These are phyloP conservation scores for Proteles cristata DNA, from an alignment of 2,113 vertebrate species.

Conservation along the genomic window DNA sequence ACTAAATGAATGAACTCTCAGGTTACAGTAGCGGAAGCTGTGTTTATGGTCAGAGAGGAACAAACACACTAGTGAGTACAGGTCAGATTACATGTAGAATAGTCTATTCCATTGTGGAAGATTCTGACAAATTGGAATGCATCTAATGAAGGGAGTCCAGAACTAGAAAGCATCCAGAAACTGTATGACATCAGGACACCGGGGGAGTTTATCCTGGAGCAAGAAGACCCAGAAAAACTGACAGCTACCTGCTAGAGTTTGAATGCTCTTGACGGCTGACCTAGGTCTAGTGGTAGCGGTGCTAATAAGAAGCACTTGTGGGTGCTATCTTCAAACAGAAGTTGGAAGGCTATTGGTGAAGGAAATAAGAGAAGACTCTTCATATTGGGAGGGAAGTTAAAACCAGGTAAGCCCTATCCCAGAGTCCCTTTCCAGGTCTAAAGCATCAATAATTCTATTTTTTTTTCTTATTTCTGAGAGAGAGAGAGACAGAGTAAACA, in stretches of 20 bases:
- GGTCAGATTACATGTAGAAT: neutral
- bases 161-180: constrained; percentile 18
- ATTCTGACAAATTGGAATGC: neutral
- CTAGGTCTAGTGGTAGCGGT: neutral
- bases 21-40: neutral
- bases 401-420: neutral
- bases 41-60: neutral
- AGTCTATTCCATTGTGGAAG: neutral
- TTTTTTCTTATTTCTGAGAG: too few species aligned
- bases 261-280: neutral
- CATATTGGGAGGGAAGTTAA: neutral
- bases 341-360: neutral
- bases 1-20: constrained; percentile 8
- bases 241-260: neutral
- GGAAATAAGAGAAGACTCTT: neutral
- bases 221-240: neutral
- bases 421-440: neutral
- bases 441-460: neutral
- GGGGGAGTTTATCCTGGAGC: neutral
- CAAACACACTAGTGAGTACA: neutral
- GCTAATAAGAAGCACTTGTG: neutral
- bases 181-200: neutral
- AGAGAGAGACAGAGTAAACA: too few species aligned
- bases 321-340: neutral
- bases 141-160: neutral